Conservation (phyloP, 2,113 vertebrate genomes). For the Gymnorhina tibicen region DNA sequence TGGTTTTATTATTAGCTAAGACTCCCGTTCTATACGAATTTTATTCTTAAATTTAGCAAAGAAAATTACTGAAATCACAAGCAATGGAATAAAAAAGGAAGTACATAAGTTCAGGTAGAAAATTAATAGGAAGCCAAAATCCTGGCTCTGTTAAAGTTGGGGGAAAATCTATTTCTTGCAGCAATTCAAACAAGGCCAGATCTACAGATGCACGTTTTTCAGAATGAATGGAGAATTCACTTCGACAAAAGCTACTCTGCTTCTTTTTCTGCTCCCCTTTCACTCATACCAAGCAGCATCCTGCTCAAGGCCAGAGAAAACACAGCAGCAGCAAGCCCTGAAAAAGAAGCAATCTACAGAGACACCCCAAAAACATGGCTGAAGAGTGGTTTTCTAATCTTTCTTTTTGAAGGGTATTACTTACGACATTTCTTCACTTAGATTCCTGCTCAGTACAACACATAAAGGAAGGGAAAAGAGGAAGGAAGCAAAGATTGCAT, state of each 20-base stretch:
- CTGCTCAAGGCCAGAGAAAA: background rate
- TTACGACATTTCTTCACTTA: background rate
- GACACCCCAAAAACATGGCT: background rate
- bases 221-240: background rate
- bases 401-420: background rate
- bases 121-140: background rate
- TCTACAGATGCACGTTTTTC: background rate
- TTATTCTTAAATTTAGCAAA: background rate
- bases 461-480: background rate
- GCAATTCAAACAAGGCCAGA: background rate
- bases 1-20: background rate
- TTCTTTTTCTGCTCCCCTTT: background rate
- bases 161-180: background rate
- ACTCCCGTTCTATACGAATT: background rate
- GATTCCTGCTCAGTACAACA: background rate
- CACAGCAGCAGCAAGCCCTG: background rate
- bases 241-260: background rate
- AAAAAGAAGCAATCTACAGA: background rate
- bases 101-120: background rate
- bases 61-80: background rate
- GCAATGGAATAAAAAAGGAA: background rate
- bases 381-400: background rate
- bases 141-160: background rate
- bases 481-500: background rate
- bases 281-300: background rate